These are phyloP conservation scores for Melanargia galathea DNA, from an alignment of 2,888 invertebrate species.

Conservation along the genomic window DNA sequence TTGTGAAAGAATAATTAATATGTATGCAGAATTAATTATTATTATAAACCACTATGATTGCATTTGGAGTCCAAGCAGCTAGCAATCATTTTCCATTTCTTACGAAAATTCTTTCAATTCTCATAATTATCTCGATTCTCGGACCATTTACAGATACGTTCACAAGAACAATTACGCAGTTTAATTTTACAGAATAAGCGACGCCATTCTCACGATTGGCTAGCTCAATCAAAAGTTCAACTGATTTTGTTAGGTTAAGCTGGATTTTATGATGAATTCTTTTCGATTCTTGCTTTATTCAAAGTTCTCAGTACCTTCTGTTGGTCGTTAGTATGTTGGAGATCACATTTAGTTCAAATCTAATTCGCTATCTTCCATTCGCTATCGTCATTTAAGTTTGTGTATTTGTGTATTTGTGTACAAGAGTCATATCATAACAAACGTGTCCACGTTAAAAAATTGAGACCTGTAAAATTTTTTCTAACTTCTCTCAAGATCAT, in stretches of 20 bases:
- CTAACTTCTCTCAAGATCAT: too few relatives aligned
- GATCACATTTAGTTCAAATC: neutral
- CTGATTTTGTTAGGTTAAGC: conserved; percentile 6
- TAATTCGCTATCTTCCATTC: neutral
- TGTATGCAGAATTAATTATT: neutral
- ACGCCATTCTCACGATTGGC: conserved; percentile 35
- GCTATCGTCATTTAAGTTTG: too few relatives aligned
- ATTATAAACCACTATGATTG: neutral
- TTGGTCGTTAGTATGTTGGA: neutral
- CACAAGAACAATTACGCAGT: conserved; percentile 39
- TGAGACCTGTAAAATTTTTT: too few relatives aligned
- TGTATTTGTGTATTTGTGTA: too few relatives aligned
- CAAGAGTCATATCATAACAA: too few relatives aligned
- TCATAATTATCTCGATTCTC: conserved; percentile 38
- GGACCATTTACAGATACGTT: conserved; percentile 39
- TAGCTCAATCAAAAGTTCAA: conserved; percentile 35
- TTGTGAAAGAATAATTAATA: neutral
- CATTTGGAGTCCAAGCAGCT: conserved; percentile 21
- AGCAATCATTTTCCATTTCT: conserved; percentile 26
- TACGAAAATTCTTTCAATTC: conserved; percentile 33
- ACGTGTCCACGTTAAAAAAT: too few relatives aligned
- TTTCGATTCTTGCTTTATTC: conserved; percentile 1
- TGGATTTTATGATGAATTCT: conserved; percentile 18
- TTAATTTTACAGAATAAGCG: conserved; percentile 36
- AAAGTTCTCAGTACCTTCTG: neutral